Evolutionary conservation across 2,113 vertebrate genomes (phyloP), one percentile per base, ranked within the genome.

Genomic region (Empidonax traillii): DNA sequence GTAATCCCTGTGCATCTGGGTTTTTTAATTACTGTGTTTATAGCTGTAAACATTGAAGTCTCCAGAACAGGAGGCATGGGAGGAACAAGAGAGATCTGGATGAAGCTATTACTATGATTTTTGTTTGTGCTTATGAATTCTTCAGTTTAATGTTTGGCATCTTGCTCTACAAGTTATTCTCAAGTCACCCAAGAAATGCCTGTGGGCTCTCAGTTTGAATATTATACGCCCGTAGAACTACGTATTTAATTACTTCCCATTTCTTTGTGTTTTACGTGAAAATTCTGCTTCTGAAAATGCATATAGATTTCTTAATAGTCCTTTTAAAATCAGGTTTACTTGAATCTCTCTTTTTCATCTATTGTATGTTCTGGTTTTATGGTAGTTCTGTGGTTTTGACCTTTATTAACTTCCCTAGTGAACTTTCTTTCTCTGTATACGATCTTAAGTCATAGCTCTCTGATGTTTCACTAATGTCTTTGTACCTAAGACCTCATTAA

Each of bases 401-500:
- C 92, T 96, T 97, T 96, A 96, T 92, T 96, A 94, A 22, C 65
- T 89, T 96, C 87, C 79, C 91, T 84, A 27, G 62, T 81, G 85
- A 91, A 86, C 78, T 73, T 90, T 52, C 41, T 77, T 91, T 91
- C 47, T 77, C 87, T 84, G 41, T 84, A 49, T 75, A 39, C 0
- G 44, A 96, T 63, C 68, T 79, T 79, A 80, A 91, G 61, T 94
- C 83, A 82, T 79, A 94, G 89, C 78, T 91, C 84, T 82, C 81
- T 79, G 93, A 96, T 95, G 91, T 94, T 96, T 89, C 84, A 88
- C 49, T 81, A 94, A 92, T 95, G 85, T 96, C 94, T 96, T 94
- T 95, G 77, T 95, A 96, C 84, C 93, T 86, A 90, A 94, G 91
- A 91, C 79, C 72, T 95, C 91, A 89, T 96, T 96, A 96, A 95